Conservation (phyloP, 2,797 vertebrate species). For the Nyctibius grandis region DNA sequence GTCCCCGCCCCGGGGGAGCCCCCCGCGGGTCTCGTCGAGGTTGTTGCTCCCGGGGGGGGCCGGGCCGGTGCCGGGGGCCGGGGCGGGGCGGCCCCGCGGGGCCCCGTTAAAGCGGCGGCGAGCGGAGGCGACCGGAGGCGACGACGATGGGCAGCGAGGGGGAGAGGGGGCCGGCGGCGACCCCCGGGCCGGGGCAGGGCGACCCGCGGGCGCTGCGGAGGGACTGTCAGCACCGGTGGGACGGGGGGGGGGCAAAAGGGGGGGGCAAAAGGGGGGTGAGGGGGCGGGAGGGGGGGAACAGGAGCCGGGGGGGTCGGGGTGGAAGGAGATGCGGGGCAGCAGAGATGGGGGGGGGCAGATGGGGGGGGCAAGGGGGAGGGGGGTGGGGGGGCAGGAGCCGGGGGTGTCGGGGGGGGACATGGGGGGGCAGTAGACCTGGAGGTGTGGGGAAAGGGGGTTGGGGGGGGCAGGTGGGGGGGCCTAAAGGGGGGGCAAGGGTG, state of each 20-base stretch:
- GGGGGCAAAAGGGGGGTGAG: no score
- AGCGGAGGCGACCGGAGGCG: not conserved
- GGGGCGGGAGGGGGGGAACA: no score
- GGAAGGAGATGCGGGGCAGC: no score
- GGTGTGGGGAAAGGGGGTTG: no score
- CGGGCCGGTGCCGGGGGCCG: not conserved
- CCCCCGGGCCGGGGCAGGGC: not conserved
- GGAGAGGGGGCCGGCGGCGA: not conserved
- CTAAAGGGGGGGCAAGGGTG: no score
- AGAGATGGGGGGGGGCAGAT: no score
- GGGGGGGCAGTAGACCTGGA: no score
- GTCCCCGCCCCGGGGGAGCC: not conserved
- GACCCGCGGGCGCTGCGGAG: not conserved
- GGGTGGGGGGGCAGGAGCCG: not conserved
- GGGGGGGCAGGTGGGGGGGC: no score
- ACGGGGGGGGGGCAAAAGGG: not conserved
- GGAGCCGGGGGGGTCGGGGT: no score
- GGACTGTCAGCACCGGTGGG: conserved; percentile 26
- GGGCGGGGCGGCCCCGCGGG: not conserved
- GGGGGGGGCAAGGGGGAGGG: no score
- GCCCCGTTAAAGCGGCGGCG: not conserved
- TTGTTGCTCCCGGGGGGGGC: not conserved
- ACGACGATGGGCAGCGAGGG: conserved; percentile 13
- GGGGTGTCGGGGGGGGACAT: not conserved
- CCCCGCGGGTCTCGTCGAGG: no score